phyloP scores from a whole-genome alignment of 1,140 invertebrate species.

The Drosophila mojavensis region DNA sequence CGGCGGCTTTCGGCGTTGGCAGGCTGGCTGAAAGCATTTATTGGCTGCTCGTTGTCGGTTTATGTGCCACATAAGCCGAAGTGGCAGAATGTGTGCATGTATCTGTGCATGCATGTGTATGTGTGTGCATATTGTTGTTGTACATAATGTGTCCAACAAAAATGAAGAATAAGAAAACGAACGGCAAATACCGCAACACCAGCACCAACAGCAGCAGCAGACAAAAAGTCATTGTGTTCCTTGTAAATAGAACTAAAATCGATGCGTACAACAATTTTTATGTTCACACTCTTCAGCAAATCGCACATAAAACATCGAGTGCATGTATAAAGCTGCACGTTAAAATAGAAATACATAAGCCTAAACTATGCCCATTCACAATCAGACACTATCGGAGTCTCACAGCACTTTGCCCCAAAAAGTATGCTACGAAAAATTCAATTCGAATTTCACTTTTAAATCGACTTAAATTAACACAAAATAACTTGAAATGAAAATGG shows the following conservation, averaged over 20 bases:
- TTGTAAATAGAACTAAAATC: conserved; percentile 63
- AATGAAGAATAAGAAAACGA: conserved; percentile 39
- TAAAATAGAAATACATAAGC: not conserved
- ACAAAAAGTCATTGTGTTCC: conserved; percentile 47
- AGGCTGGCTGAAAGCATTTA: conserved; percentile 71
- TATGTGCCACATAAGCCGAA: conserved; percentile 80
- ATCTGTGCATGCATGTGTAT: not conserved
- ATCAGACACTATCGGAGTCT: not conserved
- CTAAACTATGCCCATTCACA: not conserved
- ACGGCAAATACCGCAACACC: conserved; percentile 6
- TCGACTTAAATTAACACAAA: not conserved
- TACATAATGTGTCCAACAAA: conserved; percentile 58
- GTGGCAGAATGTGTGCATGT: conserved; percentile 51
- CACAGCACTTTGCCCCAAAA: conserved; percentile 13
- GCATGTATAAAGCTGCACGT: no score
- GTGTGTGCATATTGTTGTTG: conserved; percentile 16
- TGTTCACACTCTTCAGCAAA: not conserved
- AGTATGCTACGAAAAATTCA: conserved; percentile 13
- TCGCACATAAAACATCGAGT: not conserved
- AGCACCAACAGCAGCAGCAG: conserved; percentile 26
- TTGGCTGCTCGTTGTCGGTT: conserved; percentile 81
- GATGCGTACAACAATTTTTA: conserved; percentile 43
- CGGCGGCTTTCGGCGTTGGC: conserved; percentile 56
- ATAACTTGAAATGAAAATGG: not conserved
- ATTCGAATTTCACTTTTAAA: conserved; percentile 13